These are phyloP conservation scores for Helicolenus hilgendorfi DNA, from an alignment of 2,797 vertebrate species.

Conservation along the genomic window DNA sequence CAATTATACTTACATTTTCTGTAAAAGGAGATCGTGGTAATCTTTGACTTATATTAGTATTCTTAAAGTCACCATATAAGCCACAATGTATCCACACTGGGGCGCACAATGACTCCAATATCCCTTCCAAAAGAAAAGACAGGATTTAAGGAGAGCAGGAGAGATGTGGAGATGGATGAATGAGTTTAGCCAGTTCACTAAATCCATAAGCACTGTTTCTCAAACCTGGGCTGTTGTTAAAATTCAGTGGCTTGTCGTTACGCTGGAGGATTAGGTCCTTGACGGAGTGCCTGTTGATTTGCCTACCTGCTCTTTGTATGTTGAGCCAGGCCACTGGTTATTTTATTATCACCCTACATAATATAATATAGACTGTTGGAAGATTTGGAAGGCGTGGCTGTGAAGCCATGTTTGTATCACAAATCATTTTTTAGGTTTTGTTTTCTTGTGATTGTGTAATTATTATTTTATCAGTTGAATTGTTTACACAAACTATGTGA, in stretches of 20 bases:
- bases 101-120: not conserved
- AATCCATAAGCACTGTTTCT: conserved; percentile 73
- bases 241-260: conserved; percentile 76
- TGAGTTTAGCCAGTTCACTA: conserved; percentile 44
- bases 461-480: not conserved
- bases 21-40: not conserved
- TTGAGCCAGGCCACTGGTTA: conserved; percentile 38
- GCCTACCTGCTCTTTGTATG: conserved; percentile 63
- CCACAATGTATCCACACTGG: not conserved
- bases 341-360: conserved; percentile 29
- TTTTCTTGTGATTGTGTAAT: not conserved
- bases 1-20: not conserved
- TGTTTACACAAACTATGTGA: not conserved
- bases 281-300: conserved; percentile 66
- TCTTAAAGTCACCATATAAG: not conserved
- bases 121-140: not conserved
- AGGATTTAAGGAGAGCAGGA: not conserved
- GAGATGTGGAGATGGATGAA: conserved; percentile 29
- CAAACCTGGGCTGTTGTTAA: conserved; percentile 80
- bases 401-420: not conserved
- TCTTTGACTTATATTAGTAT: not conserved
- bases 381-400: not conserved
- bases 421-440: not conserved
- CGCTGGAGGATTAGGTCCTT: conserved; percentile 57
- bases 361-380: not conserved